Evolutionary conservation across 64 coral and sea anemone genomes (phyloP).

Genomic region (Trachythela sp.): DNA sequence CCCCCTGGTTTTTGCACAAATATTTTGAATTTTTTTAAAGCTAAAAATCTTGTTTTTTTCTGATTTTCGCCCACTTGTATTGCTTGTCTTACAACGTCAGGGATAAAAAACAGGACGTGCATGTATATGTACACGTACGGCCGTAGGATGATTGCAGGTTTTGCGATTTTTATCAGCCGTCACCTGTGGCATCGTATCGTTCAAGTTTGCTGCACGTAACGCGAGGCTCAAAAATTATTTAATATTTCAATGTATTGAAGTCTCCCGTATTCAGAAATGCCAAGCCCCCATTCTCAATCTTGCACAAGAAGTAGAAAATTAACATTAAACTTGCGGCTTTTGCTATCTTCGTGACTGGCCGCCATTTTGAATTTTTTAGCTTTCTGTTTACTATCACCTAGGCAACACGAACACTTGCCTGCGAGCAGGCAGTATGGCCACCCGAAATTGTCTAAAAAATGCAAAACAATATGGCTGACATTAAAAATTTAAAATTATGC

Average conservation of each 20-base stretch:
- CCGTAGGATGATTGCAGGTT: no score
- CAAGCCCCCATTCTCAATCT: neutral
- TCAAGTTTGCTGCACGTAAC: neutral
- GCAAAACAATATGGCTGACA: neutral
- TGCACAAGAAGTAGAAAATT: conserved; percentile 5
- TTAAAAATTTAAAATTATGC: neutral
- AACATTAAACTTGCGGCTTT: neutral
- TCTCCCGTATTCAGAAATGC: neutral
- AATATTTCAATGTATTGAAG: neutral
- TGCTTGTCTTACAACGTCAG: no score
- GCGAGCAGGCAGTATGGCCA: neutral
- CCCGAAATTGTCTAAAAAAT: neutral
- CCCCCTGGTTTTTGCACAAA: no score
- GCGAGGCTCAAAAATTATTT: neutral
- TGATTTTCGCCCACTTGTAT: no score
- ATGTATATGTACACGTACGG: no score
- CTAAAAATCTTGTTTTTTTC: no score
- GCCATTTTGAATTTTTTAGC: neutral
- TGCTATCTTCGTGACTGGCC: neutral
- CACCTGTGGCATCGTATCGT: neutral
- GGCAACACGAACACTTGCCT: neutral
- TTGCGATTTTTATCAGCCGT: no score
- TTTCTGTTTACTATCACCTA: neutral
- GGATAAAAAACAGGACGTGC: no score
- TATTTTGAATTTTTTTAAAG: no score